Percentiles rank a stretch among this genome's conserved stretches.
phyloP scores from a whole-genome alignment of 2,888 invertebrate genomes.

The Portevinia maculata region DNA sequence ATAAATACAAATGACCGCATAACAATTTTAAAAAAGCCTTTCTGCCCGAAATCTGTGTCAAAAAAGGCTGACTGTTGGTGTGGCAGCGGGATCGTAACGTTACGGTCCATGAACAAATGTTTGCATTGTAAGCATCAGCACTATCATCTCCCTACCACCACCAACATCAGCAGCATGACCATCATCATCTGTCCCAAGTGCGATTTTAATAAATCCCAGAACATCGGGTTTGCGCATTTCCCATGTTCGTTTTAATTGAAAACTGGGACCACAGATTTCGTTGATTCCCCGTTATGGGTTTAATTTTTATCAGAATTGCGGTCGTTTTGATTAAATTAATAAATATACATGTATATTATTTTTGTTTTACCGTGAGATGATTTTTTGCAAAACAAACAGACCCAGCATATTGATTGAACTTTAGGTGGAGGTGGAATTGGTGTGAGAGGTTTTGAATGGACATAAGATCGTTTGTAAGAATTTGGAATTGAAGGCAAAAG shows the following conservation, averaged over 20 bases:
- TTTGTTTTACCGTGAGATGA: not conserved
- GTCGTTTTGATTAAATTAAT: conserved; percentile 49
- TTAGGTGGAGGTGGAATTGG: not conserved
- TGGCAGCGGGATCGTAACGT: not conserved
- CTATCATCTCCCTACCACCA: not conserved
- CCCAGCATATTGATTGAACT: conserved; percentile 1
- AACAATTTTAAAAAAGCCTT: conserved; percentile 24
- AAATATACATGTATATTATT: too few species aligned
- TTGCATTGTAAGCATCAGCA: conserved; percentile 36
- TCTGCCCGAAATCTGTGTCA: conserved; percentile 38
- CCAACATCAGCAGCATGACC: not conserved
- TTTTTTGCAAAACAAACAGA: not conserved
- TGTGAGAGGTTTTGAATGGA: too few species aligned
- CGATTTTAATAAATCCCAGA: conserved; percentile 49
- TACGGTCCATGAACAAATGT: conserved; percentile 28
- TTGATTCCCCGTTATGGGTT: conserved; percentile 19
- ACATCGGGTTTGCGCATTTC: conserved; percentile 18
- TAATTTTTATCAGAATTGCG: conserved; percentile 44
- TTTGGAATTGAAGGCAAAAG: too few species aligned
- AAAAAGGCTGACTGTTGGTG: conserved; percentile 1
- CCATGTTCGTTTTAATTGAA: conserved; percentile 54
- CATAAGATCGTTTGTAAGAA: too few species aligned
- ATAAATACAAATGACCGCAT: conserved; percentile 25
- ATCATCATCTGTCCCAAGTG: conserved; percentile 19
- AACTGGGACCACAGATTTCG: conserved; percentile 21